Evolutionary conservation across 2,888 invertebrate genomes (phyloP).

Genomic region (Andrena chrysosceles): DNA sequence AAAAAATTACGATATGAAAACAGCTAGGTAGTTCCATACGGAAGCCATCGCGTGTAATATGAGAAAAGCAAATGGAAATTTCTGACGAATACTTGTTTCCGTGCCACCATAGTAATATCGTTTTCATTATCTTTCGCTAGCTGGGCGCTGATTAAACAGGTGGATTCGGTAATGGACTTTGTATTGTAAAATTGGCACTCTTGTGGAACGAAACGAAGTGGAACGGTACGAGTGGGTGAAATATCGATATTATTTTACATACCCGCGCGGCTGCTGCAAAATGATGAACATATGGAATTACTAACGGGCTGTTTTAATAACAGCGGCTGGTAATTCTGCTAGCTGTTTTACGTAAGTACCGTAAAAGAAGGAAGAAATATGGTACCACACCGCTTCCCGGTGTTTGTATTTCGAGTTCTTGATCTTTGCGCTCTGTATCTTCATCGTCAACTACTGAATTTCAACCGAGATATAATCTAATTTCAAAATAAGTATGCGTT

Average conservation of each 20-base stretch:
- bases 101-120: not conserved
- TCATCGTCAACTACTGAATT: not conserved
- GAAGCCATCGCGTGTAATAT: not conserved
- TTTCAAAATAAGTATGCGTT: too few species aligned
- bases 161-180: not conserved
- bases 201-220: not conserved
- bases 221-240: not conserved
- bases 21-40: not conserved
- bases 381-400: not conserved
- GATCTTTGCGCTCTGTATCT: not conserved
- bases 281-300: not conserved
- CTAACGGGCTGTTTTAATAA: not conserved
- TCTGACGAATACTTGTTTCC: not conserved
- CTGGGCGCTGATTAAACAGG: not conserved
- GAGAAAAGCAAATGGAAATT: not conserved
- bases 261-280: not conserved
- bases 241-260: not conserved
- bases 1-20: not conserved
- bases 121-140: not conserved
- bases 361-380: not conserved
- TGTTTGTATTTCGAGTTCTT: not conserved
- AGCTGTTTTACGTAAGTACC: not conserved
- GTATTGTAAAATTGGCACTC: not conserved
- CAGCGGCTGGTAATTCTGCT: too few species aligned
- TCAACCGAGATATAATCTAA: not conserved